Evolutionary conservation across 2,888 invertebrate species (phyloP).

Genomic region (Diaphora mendica): DNA sequence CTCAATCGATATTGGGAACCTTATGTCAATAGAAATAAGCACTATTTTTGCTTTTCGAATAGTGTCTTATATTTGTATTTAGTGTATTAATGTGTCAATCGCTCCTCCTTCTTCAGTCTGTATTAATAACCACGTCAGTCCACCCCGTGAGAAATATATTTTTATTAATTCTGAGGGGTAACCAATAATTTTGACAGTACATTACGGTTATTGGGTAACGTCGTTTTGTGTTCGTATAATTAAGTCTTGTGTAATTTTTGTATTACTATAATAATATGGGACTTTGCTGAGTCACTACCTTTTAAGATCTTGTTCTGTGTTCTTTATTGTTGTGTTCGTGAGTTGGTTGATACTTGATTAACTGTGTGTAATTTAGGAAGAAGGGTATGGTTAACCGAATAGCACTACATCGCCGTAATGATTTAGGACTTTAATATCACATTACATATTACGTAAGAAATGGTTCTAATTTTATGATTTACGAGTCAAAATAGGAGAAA

Average conservation of each 20-base stretch:
- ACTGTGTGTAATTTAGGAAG: slow-evolving; percentile 17
- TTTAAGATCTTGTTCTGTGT: slow-evolving; percentile 46
- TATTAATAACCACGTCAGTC: slow-evolving; percentile 84
- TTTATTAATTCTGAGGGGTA: slow-evolving; percentile 68
- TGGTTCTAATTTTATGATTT: not conserved
- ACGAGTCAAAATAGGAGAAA: too few relatives aligned
- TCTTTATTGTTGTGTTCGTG: slow-evolving; percentile 33
- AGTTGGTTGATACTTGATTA: slow-evolving; percentile 17
- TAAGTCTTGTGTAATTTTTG: slow-evolving; percentile 76
- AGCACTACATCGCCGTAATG: not conserved
- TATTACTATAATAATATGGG: slow-evolving; percentile 71
- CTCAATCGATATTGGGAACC: slow-evolving; percentile 11
- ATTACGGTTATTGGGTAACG: slow-evolving; percentile 81
- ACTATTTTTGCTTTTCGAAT: slow-evolving; percentile 36
- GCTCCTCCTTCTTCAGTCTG: slow-evolving; percentile 73
- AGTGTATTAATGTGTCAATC: slow-evolving; percentile 82
- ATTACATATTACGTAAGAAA: not conserved
- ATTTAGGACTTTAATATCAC: not conserved
- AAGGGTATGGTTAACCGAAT: not conserved
- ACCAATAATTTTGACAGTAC: slow-evolving; percentile 78
- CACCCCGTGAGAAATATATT: slow-evolving; percentile 80
- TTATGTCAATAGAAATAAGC: slow-evolving; percentile 40
- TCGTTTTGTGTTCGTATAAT: slow-evolving; percentile 76
- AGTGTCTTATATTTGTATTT: slow-evolving; percentile 47
- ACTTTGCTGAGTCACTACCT: slow-evolving; percentile 71